Conservation (phyloP, 2,888 invertebrate species). For the Nasonovia ribisnigri region DNA sequence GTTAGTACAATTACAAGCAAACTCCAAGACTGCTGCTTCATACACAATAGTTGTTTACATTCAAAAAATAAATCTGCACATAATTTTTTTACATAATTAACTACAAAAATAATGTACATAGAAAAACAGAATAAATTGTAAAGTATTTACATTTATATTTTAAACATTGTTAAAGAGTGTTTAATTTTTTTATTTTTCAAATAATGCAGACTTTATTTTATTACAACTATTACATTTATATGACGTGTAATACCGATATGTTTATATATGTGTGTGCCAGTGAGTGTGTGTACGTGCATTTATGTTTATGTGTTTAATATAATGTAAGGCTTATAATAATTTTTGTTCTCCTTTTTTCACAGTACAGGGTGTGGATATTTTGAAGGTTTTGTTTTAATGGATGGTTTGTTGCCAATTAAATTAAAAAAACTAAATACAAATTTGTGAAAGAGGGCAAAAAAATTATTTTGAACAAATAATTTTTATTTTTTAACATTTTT, state of each 20-base stretch:
- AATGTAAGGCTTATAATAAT: slow-evolving; percentile 33
- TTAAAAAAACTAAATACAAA: neutral
- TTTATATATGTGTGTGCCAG: slow-evolving; percentile 15
- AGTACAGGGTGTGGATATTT: slow-evolving; percentile 60
- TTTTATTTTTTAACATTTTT: slow-evolving; percentile 25
- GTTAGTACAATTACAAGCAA: slow-evolving; percentile 63
- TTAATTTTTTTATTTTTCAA: slow-evolving; percentile 58
- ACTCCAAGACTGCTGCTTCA: slow-evolving; percentile 63
- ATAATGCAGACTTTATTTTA: slow-evolving; percentile 62
- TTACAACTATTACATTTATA: slow-evolving; percentile 34
- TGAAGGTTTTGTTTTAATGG: slow-evolving; percentile 33
- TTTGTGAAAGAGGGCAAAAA: neutral
- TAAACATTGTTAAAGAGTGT: slow-evolving; percentile 58
- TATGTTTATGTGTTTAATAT: slow-evolving; percentile 35
- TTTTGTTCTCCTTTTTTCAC: slow-evolving; percentile 33
- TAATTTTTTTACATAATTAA: slow-evolving; percentile 36
- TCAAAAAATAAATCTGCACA: slow-evolving; percentile 51
- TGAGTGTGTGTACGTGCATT: slow-evolving; percentile 15
- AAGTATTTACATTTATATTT: slow-evolving; percentile 56
- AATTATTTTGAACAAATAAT: slow-evolving; percentile 31
- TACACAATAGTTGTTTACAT: slow-evolving; percentile 61
- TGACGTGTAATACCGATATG: slow-evolving; percentile 35
- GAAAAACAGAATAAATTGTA: slow-evolving; percentile 29
- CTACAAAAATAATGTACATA: slow-evolving; percentile 56
- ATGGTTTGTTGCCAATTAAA: slow-evolving; percentile 39